Conservation (phyloP, 2,113 vertebrate species). For the Globicephala melas region DNA sequence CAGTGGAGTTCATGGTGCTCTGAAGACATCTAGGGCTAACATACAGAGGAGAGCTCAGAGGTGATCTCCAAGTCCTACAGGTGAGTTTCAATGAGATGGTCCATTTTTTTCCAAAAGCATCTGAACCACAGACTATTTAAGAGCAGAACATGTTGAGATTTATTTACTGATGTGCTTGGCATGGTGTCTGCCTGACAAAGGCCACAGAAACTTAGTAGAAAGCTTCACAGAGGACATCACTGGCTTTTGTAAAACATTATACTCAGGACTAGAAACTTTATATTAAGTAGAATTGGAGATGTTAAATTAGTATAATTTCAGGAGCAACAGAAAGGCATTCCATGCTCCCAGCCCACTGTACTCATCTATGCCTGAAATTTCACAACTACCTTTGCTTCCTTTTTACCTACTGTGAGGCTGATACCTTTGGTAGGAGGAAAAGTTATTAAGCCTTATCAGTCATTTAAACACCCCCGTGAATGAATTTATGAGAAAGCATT, state of each 20-base stretch:
- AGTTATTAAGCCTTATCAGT: neutral
- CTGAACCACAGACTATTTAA: neutral
- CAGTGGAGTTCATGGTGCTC: conserved; percentile 28
- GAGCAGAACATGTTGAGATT: neutral
- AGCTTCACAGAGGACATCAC: neutral
- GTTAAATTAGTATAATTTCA: neutral
- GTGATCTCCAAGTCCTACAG: conserved; percentile 17
- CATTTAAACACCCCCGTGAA: neutral
- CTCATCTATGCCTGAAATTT: neutral
- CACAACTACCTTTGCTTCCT: neutral
- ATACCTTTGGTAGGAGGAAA: too few relatives aligned
- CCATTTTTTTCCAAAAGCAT: neutral
- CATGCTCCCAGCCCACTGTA: neutral
- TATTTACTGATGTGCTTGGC: neutral
- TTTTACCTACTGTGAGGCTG: neutral
- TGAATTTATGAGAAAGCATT: neutral
- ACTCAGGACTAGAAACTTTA: neutral
- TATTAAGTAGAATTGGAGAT: neutral
- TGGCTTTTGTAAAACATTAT: neutral
- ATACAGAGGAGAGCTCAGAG: neutral
- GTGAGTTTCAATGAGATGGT: neutral
- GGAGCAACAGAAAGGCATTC: neutral
- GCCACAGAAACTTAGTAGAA: neutral
- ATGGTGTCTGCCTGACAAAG: neutral
- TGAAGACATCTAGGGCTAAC: conserved; percentile 19